Evolutionary conservation across 2,113 vertebrate species (phyloP).

Genomic region (Carassius gibelio): DNA sequence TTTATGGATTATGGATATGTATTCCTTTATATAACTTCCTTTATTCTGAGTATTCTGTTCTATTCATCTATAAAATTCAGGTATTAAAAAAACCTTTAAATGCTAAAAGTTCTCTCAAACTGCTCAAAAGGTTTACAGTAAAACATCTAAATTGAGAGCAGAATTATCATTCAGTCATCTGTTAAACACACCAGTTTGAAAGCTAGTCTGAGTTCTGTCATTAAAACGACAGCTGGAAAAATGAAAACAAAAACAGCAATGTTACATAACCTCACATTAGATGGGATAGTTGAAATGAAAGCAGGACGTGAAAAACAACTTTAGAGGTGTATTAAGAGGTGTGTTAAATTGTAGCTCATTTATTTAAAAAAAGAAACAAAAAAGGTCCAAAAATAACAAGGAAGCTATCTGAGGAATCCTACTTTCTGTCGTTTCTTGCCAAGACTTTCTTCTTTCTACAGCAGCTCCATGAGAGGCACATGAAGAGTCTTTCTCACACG

Average conservation of each 20-base stretch:
- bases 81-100: neutral
- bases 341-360: slow-evolving; percentile 53
- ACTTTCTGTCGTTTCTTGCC: slow-evolving; percentile 86
- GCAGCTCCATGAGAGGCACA: slow-evolving; percentile 79
- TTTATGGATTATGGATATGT: neutral
- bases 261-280: neutral
- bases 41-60: neutral
- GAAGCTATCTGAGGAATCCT: slow-evolving; percentile 88
- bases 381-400: neutral
- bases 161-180: neutral
- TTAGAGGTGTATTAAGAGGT: slow-evolving; percentile 46
- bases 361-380: slow-evolving; percentile 4
- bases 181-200: neutral
- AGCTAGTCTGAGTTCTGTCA: neutral
- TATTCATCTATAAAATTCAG: neutral
- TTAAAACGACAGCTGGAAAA: neutral
- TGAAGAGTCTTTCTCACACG: slow-evolving; percentile 88
- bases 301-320: slow-evolving; percentile 56
- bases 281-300: neutral
- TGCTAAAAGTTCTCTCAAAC: neutral
- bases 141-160: neutral
- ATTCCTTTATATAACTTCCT: too few relatives aligned
- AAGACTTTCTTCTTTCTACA: slow-evolving; percentile 86
- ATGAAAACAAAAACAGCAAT: slow-evolving; percentile 32
- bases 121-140: neutral